A percentile compares a stretch with the other conserved stretches of the same genome.
phyloP scores from a whole-genome alignment of 2,888 invertebrate genomes.

The Megastigmus dorsalis region DNA sequence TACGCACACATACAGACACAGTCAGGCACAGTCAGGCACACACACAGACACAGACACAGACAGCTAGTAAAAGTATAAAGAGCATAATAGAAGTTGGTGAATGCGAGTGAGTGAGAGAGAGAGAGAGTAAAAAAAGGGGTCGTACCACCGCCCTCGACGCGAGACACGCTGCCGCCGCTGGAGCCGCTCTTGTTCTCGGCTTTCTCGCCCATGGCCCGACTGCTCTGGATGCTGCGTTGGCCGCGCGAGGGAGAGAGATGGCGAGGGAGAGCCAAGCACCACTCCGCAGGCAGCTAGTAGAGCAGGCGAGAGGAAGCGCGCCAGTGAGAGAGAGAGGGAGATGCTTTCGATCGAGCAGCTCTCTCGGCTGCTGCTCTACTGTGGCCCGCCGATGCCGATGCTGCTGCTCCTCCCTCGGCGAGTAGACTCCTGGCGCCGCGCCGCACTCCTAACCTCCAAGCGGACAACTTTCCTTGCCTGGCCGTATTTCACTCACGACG shows the following conservation, averaged over 20 bases:
- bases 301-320: neutral
- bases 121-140: conserved; percentile 42
- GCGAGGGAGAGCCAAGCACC: no score
- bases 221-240: no score
- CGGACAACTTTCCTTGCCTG: no score
- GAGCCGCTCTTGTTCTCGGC: conserved; percentile 23
- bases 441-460: conserved; percentile 35
- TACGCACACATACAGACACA: neutral
- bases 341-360: neutral
- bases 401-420: conserved; percentile 15
- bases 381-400: no score
- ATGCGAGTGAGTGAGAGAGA: conserved; percentile 4
- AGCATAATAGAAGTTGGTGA: neutral
- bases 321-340: neutral
- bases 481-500: no score
- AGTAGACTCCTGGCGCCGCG: neutral
- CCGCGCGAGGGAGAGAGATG: no score
- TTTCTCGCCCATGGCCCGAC: conserved; percentile 39
- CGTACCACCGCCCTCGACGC: conserved; percentile 50
- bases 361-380: no score
- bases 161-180: conserved; percentile 26
- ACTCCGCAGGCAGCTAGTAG: neutral
- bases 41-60: neutral
- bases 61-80: neutral
- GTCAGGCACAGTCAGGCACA: neutral